Base-by-base conservation (phyloP, 2,113 vertebrate genomes). In the Dascyllus trimaculatus region DNA sequence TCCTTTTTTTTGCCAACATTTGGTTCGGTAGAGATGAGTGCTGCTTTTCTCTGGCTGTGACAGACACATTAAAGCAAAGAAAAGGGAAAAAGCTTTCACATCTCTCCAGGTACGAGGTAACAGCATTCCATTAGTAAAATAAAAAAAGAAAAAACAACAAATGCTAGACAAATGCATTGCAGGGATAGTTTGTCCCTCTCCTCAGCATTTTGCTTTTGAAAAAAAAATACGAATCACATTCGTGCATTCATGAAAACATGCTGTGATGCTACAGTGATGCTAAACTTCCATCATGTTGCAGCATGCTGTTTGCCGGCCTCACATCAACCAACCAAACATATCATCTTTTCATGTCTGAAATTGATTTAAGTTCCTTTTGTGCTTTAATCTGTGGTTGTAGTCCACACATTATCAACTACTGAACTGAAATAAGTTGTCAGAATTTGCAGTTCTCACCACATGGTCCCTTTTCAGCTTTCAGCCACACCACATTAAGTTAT, bases 71-170 rank as follows among this genome's bases (percentile, higher is more conserved):
- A 65, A 73, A 32, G 35, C 49, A 70, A 52, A 74, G 60, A 51
- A 70, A 73, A 61, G 29, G 43, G 40, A 69, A 73, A 69, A 68
- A 24, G 46, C 65, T 65, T 66, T 80, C 45, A 80, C 26, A 72
- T 32, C 32, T 65, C 48, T 65, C n/a, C 46, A 60, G 7, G 32
- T 69, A 32, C 11, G 60, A 56, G 57, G 29, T 59, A 75, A 68
- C 57, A 35, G 40, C 29, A 62, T 74, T 75, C 40, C 40, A 61
- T 81, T 70, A 62, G 65, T 29, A 17, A 11, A 66, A 29, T 43
- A 32, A 18, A 75, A 69, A 74, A 62, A 19, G 14, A 25, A 45
- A n/a, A 59, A 15, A 15, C 15, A 48, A 49, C 45, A 46, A 46
- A 53, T 67, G 8, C 54, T 18, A 43, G 49, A 15, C 21, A 63